Conservation (phyloP, 2,113 vertebrate genomes). For the Anthoscopus minutus region DNA sequence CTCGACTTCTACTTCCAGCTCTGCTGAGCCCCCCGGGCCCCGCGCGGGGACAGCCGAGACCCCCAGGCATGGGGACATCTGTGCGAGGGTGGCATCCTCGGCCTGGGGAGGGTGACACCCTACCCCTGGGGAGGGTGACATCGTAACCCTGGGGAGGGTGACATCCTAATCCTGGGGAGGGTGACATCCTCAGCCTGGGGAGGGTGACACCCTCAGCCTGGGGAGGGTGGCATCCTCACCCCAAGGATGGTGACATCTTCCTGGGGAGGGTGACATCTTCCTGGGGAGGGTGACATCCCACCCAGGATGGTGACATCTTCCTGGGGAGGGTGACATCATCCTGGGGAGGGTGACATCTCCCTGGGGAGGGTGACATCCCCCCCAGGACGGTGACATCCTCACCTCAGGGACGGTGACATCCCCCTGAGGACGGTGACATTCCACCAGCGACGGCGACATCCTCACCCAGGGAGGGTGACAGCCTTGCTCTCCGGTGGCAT, state of each 20-base stretch:
- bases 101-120: neutral
- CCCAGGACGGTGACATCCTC: neutral
- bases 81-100: neutral
- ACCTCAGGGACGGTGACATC: neutral
- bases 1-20: constrained; percentile 52
- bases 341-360: neutral
- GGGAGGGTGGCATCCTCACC: fast-evolving
- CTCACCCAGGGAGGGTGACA: neutral
- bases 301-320: neutral
- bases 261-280: neutral
- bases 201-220: too few species aligned
- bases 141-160: neutral
- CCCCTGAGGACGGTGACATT: neutral
- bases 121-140: fast-evolving
- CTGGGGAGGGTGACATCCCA: neutral
- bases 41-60: neutral
- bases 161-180: fast-evolving
- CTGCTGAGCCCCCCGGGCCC: neutral
- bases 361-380: too few species aligned
- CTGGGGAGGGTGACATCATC: fast-evolving
- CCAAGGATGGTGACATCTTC: fast-evolving
- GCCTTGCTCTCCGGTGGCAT: neutral
- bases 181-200: too few species aligned
- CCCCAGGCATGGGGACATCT: neutral
- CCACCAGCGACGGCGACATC: too few species aligned